Evolutionary conservation across 2,113 vertebrate genomes (phyloP).

Genomic region (Pseudopipra pipra): DNA sequence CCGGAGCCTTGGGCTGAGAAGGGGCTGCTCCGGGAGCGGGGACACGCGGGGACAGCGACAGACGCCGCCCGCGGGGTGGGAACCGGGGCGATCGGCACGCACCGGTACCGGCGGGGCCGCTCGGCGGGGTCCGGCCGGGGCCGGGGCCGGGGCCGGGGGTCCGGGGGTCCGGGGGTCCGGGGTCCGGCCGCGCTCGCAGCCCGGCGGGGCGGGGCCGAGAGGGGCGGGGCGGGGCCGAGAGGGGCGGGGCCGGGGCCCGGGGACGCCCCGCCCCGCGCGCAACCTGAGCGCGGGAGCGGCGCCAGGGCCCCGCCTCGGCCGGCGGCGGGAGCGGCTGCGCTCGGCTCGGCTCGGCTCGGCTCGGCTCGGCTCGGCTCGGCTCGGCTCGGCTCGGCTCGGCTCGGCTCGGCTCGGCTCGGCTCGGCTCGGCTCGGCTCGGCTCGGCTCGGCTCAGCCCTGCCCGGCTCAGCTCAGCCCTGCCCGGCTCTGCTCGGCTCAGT

Average conservation of each 20-base stretch:
- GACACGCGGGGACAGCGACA: not conserved
- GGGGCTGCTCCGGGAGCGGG: not conserved
- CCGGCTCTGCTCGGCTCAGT: no score
- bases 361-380: no score
- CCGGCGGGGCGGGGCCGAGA: not conserved
- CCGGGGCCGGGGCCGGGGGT: no score
- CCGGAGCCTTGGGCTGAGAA: not conserved
- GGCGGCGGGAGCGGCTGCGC: not conserved
- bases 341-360: not conserved
- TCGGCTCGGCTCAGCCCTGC: no score
- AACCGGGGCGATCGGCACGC: fast-evolving
- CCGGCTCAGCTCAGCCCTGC: no score
- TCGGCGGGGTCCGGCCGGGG: no score
- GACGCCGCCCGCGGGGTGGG: not conserved
- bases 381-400: no score
- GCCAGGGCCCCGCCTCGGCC: not conserved
- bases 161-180: no score
- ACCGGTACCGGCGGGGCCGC: not conserved
- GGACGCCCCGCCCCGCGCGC: not conserved
- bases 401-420: no score
- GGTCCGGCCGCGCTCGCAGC: no score
- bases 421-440: no score
- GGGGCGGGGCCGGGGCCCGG: not conserved
- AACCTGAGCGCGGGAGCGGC: conserved; percentile 64
- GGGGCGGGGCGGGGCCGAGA: no score